Evolutionary conservation across 2,797 vertebrate species (phyloP), one percentile per base, ranked within the genome.

Genomic region (Diplodus sargus): DNA sequence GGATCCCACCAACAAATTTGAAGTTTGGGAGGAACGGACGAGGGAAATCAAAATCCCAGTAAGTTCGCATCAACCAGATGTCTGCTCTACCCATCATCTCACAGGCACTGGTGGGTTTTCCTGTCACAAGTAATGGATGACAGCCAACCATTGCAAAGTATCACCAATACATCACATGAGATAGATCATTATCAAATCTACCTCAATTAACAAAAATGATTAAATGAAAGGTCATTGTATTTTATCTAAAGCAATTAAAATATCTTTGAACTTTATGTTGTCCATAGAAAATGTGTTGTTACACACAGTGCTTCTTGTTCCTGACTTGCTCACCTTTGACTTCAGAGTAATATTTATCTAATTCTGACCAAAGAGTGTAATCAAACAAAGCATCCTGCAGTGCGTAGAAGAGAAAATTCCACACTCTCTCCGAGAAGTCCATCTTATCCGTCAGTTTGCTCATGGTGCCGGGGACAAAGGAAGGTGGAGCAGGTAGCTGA

Each of bases 1-100:
- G 98, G 78, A 99, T 90, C 70, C 97, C 98, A 83, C 97, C 97
- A 22, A 99, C 94, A 71, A 94, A 98, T 78, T 97, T 96, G 74
- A 98, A 98, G 90, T 98, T 99, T 2, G 96, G 97, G 53, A 97
- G 94, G 42, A 95, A 91, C 58, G 97, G 97, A 8, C 95, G 94
- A 63, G 97, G 97, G 89, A 96, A 99, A 76, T 98, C 97, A 83
- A 98, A 96, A 87, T 99, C 97, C 97, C 98, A 98, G 78, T 97
- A 98, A 6, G 96, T 97, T 74, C 96, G 87, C 1, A 98, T 97
- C 76, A 98, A 85, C 97, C 97, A 99, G 60, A 98, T 95, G 70
- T 98, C 97, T 59, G 96, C 96, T 87, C 93, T 97, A 1, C 96
- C 92, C 94, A 97, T 95, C 0, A 87, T 84, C 89, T 98, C 95